Conservation (phyloP, 92 coral and sea anemone species). For the Palythoa caribaeorum region DNA sequence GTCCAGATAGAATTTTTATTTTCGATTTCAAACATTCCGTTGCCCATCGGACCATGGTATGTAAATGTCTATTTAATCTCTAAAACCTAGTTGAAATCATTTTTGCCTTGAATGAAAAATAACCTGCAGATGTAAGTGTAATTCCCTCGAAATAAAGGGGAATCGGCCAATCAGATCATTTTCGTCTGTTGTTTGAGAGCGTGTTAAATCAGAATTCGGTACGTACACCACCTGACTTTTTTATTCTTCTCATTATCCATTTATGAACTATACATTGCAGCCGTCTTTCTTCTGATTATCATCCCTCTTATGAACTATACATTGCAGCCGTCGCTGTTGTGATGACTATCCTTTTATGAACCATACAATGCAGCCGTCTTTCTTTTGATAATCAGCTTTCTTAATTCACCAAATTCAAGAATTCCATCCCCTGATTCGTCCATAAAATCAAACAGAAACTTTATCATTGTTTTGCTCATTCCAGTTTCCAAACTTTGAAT, state of each 20-base stretch:
- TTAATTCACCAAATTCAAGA: conserved; percentile 67
- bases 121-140: neutral
- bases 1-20: too few species aligned
- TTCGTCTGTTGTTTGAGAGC: neutral
- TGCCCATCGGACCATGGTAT: neutral
- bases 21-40: too few species aligned
- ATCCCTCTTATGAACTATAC: too few species aligned
- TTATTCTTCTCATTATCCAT: too few species aligned
- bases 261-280: too few species aligned
- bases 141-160: neutral
- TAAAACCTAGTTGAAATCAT: neutral
- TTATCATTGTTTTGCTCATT: conserved; percentile 60
- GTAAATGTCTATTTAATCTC: conserved; percentile 5
- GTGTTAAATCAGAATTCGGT: too few species aligned
- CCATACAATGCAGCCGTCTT: neutral
- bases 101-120: neutral
- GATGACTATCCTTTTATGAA: too few species aligned
- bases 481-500: conserved; percentile 57
- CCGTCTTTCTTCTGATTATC: too few species aligned
- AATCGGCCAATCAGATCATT: neutral
- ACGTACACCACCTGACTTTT: too few species aligned
- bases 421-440: conserved; percentile 67
- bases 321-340: too few species aligned
- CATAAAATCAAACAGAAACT: conserved; percentile 50
- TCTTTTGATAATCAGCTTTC: conserved; percentile 40